A percentile compares a stretch with the other conserved stretches of the same genome.
Conservation (phyloP, 2,113 vertebrate genomes). For the Lepisosteus oculatus region DNA sequence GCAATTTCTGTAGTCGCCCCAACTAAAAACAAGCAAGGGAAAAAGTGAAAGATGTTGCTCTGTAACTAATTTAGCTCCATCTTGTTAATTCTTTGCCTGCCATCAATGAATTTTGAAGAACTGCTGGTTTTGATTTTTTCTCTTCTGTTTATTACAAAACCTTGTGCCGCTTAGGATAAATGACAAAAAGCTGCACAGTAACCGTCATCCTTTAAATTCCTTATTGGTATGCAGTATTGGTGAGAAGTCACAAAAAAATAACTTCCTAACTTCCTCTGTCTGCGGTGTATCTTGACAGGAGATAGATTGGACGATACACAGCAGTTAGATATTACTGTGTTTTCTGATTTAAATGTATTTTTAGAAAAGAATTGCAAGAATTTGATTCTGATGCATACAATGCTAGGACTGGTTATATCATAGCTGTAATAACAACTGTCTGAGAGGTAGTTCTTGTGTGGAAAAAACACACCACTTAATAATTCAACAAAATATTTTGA, state of each 20-base stretch:
- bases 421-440: conserved; percentile 23
- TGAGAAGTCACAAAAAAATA: conserved; percentile 31
- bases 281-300: conserved; percentile 27
- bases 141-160: conserved; percentile 37
- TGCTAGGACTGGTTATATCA: conserved; percentile 19
- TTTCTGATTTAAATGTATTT: conserved; percentile 45
- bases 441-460: conserved; percentile 30
- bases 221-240: conserved; percentile 34
- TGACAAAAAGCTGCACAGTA: conserved; percentile 36
- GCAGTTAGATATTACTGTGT: conserved; percentile 22
- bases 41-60: conserved; percentile 22
- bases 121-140: conserved; percentile 31
- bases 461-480: not conserved
- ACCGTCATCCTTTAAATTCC: conserved; percentile 34
- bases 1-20: conserved; percentile 29
- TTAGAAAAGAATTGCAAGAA: conserved; percentile 39
- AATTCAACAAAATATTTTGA: too few relatives aligned
- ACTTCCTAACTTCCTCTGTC: conserved; percentile 35
- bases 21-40: conserved; percentile 12
- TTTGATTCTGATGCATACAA: conserved; percentile 36
- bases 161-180: conserved; percentile 35
- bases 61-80: conserved; percentile 21
- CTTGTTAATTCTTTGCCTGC: conserved; percentile 15
- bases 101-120: conserved; percentile 24
- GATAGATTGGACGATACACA: conserved; percentile 36